Conservation (phyloP, 2,113 vertebrate species). For the Eublepharis macularius region DNA sequence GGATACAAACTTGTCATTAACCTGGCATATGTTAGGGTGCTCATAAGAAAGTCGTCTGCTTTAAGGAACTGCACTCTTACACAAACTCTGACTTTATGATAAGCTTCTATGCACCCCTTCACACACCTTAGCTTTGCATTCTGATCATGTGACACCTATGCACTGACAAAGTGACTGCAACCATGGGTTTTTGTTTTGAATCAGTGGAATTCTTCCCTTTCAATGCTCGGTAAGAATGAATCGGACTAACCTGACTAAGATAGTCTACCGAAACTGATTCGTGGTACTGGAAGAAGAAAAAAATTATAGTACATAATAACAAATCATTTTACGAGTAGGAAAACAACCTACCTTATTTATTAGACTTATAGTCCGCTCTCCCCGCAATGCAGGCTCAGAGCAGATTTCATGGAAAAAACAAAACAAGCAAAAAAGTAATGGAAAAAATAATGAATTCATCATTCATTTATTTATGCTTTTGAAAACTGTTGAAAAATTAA, state of each 20-base stretch:
- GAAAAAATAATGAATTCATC: conserved; percentile 30
- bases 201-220: conserved; percentile 35
- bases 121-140: conserved; percentile 34
- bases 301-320: conserved; percentile 7
- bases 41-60: background rate
- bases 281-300: conserved; percentile 21
- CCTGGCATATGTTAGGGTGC: background rate
- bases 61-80: conserved; percentile 38
- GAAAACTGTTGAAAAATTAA: background rate
- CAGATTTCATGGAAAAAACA: background rate
- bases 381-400: no score
- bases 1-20: conserved; percentile 17
- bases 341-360: background rate
- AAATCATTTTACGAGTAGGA: background rate
- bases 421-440: background rate
- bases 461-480: background rate
- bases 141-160: conserved; percentile 24
- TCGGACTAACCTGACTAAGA: conserved; percentile 31
- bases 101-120: conserved; percentile 3
- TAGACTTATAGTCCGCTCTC: no score
- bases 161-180: conserved; percentile 50
- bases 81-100: conserved; percentile 49
- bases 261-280: conserved; percentile 20
- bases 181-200: conserved; percentile 19
- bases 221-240: conserved; percentile 38